Base-by-base conservation (phyloP, 2,888 invertebrate genomes). In the Meteorus colon region DNA sequence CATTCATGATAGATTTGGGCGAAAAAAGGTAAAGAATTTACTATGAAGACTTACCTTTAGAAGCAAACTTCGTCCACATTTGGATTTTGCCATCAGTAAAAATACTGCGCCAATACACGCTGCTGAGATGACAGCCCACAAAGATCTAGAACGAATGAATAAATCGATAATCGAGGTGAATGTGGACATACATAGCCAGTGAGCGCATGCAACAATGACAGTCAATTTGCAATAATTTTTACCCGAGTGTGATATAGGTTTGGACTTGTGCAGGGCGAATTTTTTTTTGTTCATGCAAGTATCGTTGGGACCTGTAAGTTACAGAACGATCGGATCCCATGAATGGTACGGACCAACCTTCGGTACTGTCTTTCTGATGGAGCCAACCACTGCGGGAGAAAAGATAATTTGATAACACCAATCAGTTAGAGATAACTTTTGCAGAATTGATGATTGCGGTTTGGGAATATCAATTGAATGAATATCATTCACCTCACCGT, bases 321-420 rank as follows among this genome's bases (percentile, higher is more conserved):
- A 98, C 94, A 1, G 97, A 94, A 77, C 93, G 92, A 91, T 98
- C 98, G 10, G 96, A 91, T 41, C 97, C 96, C 0, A 93, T 93
- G 90, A 98, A 98, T 0, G 96, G 94, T 0, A 96, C 80, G 83
- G 94, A 94, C 92, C 94, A 96, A 10, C 86, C 86, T 51, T 81
- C 78, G n/a, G 89, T 86, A 14, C 88, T 80, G 0, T 87, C 83
- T 76, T 86, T 90, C 75, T 89, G 90, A 86, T 94, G 94, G 29
- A 94, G 74, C 0, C 90, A 60, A 0, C 89, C 86, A 68, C 93
- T 93, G 84, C 4, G 85, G 84, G 78, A 74, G 75, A 77, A 51
- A 12, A 31, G 37, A 63, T 41, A 12, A 34, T 29, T 45, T 78
- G 62, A 55, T 24, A 65, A 73, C 41, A 51, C 24, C 0, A 51